phyloP scores from a whole-genome alignment of 2,113 vertebrate genomes.

The Rattus rattus region DNA sequence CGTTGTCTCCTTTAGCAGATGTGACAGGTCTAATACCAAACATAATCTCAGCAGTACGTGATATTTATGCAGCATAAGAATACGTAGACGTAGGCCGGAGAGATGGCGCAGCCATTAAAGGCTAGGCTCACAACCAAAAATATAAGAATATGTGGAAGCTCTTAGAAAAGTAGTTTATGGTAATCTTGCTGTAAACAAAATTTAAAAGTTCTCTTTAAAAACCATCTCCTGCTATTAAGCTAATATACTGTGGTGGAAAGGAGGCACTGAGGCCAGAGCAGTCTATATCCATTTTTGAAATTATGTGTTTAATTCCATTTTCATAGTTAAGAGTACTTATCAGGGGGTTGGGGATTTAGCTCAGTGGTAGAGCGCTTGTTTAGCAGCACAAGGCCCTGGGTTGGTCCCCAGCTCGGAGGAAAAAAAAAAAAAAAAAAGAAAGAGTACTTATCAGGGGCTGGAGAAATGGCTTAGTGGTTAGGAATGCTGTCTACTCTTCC shows the following conservation, averaged over 20 bases:
- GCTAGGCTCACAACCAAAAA: no score
- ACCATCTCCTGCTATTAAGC: neutral
- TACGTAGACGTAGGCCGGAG: neutral
- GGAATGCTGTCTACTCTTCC: neutral
- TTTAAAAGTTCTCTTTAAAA: neutral
- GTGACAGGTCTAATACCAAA: neutral
- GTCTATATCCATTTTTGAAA: neutral
- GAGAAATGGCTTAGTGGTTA: neutral
- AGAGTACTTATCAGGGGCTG: neutral
- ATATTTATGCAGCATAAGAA: conserved; percentile 11
- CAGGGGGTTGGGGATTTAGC: neutral
- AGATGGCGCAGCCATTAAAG: no score
- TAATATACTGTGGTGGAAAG: neutral
- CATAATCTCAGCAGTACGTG: neutral
- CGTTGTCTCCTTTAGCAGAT: neutral
- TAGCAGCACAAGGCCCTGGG: no score
- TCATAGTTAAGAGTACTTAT: conserved; percentile 9
- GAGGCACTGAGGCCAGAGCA: neutral
- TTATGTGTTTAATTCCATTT: conserved; percentile 6
- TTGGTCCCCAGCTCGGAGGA: no score
- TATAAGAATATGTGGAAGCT: neutral
- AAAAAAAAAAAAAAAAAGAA: no score
- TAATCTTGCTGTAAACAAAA: conserved; percentile 25
- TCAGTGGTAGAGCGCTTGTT: neutral
- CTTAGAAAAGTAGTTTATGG: neutral